These are phyloP conservation scores for Sesamia nonagrioides DNA, from an alignment of 1,140 invertebrate genomes.

Conservation along the genomic window DNA sequence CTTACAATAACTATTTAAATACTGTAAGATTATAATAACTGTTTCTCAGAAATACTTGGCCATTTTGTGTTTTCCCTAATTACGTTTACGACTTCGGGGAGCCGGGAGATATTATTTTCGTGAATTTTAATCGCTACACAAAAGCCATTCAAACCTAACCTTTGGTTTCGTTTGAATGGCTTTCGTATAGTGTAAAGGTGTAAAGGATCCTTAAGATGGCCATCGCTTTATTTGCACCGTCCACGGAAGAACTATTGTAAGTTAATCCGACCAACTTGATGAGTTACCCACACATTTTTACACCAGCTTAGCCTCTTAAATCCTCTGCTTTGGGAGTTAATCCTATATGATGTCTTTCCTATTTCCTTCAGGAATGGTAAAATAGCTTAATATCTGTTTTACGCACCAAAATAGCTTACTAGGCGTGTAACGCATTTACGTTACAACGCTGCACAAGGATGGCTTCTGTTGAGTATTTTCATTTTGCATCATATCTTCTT, in stretches of 20 bases:
- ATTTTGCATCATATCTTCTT: slow-evolving; percentile 8
- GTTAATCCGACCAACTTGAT: slow-evolving; percentile 16
- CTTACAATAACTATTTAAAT: neutral
- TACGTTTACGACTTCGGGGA: neutral
- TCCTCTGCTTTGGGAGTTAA: neutral
- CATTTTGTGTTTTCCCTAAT: slow-evolving; percentile 2
- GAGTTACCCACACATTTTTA: slow-evolving; percentile 26
- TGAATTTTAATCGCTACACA: neutral
- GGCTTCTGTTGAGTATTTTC: slow-evolving; percentile 15
- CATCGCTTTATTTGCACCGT: neutral
- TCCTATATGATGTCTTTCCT: slow-evolving; percentile 6
- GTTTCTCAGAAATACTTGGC: neutral
- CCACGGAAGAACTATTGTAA: neutral
- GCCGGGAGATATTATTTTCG: neutral
- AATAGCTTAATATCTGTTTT: slow-evolving; percentile 4
- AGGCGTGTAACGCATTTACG: neutral
- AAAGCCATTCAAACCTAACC: neutral
- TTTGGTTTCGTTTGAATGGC: no score
- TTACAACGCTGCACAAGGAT: neutral
- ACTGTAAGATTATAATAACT: neutral
- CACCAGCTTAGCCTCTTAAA: neutral
- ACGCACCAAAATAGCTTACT: neutral
- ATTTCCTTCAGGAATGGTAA: neutral
- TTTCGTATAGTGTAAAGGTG: no score
- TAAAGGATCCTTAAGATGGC: neutral